Evolutionary conservation across 2,888 invertebrate species (phyloP).

Genomic region (Sphinx pinastri): DNA sequence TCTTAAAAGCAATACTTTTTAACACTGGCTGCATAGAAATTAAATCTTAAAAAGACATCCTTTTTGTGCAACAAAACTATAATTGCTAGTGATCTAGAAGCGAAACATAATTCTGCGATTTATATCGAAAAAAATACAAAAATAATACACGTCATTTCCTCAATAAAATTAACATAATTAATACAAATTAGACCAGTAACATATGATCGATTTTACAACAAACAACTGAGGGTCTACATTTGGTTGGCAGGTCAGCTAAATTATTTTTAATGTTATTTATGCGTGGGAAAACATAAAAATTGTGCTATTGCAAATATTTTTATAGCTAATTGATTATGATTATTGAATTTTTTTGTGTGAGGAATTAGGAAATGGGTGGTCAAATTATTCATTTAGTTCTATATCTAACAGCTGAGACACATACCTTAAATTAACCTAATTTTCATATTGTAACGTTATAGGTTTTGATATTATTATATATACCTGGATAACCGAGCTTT

Average conservation of each 20-base stretch:
- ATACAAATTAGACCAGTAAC: slow-evolving; percentile 31
- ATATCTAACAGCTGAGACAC: no score
- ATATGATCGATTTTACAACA: slow-evolving; percentile 19
- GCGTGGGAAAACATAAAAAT: slow-evolving; percentile 23
- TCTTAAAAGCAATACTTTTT: no score
- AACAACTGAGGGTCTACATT: slow-evolving; percentile 1
- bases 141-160: slow-evolving; percentile 22
- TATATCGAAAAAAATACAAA: slow-evolving; percentile 6
- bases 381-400: neutral
- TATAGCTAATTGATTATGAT: neutral
- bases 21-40: no score
- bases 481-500: no score
- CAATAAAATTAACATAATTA: slow-evolving; percentile 34
- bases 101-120: slow-evolving; percentile 13
- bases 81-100: neutral
- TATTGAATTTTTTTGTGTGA: neutral
- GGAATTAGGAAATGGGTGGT: neutral
- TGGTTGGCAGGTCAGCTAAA: neutral
- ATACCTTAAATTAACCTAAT: no score
- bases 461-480: no score
- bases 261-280: slow-evolving; percentile 10
- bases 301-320: slow-evolving; percentile 16
- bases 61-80: neutral
- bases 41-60: neutral
- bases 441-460: no score